Evolutionary conservation across 2,113 vertebrate genomes (phyloP).

Genomic region (Alethe diademata): DNA sequence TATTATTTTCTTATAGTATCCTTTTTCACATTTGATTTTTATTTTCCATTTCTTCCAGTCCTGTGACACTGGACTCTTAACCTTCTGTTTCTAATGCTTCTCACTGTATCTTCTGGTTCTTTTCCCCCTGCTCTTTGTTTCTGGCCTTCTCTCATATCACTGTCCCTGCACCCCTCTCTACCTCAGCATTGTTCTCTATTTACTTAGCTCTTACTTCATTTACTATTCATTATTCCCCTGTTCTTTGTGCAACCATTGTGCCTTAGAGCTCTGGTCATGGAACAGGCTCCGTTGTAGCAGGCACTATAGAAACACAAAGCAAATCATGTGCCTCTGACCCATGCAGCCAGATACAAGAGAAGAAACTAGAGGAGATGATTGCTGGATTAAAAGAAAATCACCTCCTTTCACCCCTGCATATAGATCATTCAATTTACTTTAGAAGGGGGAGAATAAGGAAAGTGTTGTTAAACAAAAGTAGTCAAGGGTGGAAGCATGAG

Average conservation of each 20-base stretch:
- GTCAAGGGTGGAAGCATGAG: background rate
- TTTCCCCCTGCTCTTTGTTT: background rate
- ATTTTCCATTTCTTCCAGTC: background rate
- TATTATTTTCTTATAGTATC: background rate
- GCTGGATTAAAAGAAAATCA: slow-evolving; percentile 21
- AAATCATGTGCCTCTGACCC: slow-evolving; percentile 23
- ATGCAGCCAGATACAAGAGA: slow-evolving; percentile 1
- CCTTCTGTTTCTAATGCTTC: background rate
- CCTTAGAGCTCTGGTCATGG: background rate
- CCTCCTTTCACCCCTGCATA: background rate
- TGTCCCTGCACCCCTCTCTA: background rate
- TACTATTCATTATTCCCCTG: slow-evolving; percentile 14
- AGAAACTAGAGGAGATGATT: background rate
- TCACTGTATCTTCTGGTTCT: background rate
- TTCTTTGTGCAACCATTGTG: background rate
- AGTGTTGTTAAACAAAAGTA: background rate
- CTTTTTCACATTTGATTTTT: background rate
- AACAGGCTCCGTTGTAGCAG: background rate
- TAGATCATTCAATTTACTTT: background rate
- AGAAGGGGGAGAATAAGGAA: background rate
- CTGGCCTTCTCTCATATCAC: background rate
- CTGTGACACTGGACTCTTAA: background rate
- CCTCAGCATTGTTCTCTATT: background rate
- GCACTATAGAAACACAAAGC: slow-evolving; percentile 5
- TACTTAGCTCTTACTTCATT: slow-evolving; percentile 15